A percentile compares a stretch with the other conserved stretches of the same genome.
These are phyloP conservation scores for Festucalex cinctus DNA, from an alignment of 2,113 vertebrate genomes.

Conservation along the genomic window DNA sequence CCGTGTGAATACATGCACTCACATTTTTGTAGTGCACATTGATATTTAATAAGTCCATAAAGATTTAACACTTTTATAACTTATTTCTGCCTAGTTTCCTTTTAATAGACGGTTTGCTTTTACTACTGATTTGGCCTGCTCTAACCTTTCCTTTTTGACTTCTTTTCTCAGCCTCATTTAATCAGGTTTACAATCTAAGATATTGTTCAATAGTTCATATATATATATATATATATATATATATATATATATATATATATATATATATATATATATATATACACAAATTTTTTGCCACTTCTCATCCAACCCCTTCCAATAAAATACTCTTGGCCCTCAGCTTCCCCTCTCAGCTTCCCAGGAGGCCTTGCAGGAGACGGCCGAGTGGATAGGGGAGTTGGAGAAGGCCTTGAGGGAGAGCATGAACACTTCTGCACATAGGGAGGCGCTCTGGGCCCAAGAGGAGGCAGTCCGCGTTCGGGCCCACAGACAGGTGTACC, in stretches of 20 bases:
- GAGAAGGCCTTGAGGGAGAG: slow-evolving; percentile 70
- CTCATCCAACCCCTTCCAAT: slow-evolving; percentile 15
- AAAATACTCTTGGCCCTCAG: slow-evolving; percentile 19
- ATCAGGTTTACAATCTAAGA: neutral
- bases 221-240: too few relatives aligned
- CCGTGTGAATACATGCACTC: neutral
- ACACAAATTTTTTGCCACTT: slow-evolving; percentile 19
- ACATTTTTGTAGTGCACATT: slow-evolving; percentile 1
- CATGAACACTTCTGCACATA: slow-evolving; percentile 69
- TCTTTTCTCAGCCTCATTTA: neutral
- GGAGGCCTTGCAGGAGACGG: slow-evolving; percentile 64
- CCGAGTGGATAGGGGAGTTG: slow-evolving; percentile 67
- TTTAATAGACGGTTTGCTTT: neutral
- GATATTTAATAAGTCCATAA: slow-evolving; percentile 13
- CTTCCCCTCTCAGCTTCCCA: slow-evolving; percentile 55
- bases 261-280: too few relatives aligned
- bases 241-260: too few relatives aligned
- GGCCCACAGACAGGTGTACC: slow-evolving; percentile 69
- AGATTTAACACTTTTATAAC: slow-evolving; percentile 26
- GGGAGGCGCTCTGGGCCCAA: slow-evolving; percentile 69
- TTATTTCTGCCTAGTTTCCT: neutral
- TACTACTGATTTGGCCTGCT: neutral
- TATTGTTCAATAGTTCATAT: neutral
- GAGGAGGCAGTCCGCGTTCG: slow-evolving; percentile 62
- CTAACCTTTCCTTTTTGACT: slow-evolving; percentile 9